Base-by-base conservation (phyloP, 2,888 invertebrate genomes). In the Sisyra terminalis region DNA sequence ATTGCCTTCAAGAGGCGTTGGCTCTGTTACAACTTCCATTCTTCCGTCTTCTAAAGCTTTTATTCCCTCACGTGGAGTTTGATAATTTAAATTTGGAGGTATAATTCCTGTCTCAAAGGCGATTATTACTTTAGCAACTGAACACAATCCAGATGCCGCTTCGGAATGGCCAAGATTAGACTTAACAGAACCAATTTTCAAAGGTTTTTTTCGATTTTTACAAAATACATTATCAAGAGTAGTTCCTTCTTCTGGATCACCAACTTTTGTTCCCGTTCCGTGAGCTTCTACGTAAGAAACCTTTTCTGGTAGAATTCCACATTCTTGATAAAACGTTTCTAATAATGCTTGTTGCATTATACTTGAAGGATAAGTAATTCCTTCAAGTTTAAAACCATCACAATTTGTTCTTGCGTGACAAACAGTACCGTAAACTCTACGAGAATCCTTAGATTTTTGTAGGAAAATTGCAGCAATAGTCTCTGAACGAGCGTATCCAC, bases 81-180 rank as follows among this genome's bases (percentile, higher is more conserved):
- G 60, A 55, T 65, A 83, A 55, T 86, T 73, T 13, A 86, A 61
- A 57, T 86, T 86, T 1, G 74, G 74, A 1, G 84, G 79, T 39
- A 86, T 63, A 9, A 61, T 47, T 1, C 75, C 75, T 9, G 63
- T 64, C 50, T 84, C 78, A 65, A 80, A 81, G 0, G 75, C 73
- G 24, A 84, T 63, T 9, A 78, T 50, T 1, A 65, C 71, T 62
- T 78, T 78, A 2, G 68, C 68, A 18, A 78, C 53, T 8, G 70
- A 65, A 34, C 69, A 66, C 18, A 75, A 57, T 7, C 64, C 65
- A 2, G 64, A 57, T 3, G 61, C 60, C 3, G 62, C 59, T 42
- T 65, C 64, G 1, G 55, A 50, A 36, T 63, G 62, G 1, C 67
- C 67, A 16, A 67, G 54, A 41, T 67, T 67, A 2, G 66, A 66